phyloP scores from a whole-genome alignment of 2,888 invertebrate species.

The Acleris sparsana region DNA sequence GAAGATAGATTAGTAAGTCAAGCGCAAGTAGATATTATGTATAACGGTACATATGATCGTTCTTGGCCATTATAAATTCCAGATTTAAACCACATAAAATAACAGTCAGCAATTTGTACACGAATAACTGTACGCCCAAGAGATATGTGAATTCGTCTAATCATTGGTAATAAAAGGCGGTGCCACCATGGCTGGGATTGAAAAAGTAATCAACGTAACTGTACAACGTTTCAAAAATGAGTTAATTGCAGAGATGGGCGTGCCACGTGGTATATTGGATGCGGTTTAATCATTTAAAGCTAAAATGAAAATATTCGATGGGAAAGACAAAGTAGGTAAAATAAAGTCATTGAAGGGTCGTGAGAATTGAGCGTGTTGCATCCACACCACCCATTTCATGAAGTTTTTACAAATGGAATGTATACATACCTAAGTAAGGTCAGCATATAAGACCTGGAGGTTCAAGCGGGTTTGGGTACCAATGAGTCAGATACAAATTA shows the following conservation, averaged over 20 bases:
- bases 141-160: conserved; percentile 36
- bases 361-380: conserved; percentile 7
- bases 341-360: background rate
- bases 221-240: conserved; percentile 35
- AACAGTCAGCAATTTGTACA: conserved; percentile 22
- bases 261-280: conserved; percentile 30
- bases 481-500: no score
- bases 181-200: conserved; percentile 24
- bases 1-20: background rate
- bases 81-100: conserved; percentile 17
- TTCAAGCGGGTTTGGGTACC: no score
- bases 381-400: background rate
- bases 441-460: no score
- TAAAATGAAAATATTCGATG: conserved; percentile 19
- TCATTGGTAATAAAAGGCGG: conserved; percentile 36
- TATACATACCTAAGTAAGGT: no score
- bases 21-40: conserved; percentile 9
- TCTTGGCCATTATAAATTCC: background rate
- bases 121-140: conserved; percentile 14
- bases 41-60: background rate
- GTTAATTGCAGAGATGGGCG: conserved; percentile 36
- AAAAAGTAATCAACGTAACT: conserved; percentile 40
- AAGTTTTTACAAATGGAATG: background rate
- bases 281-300: conserved; percentile 14
- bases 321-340: background rate